Base-by-base conservation (phyloP, 2,113 vertebrate species). In the Neolamprologus kungweensis region DNA sequence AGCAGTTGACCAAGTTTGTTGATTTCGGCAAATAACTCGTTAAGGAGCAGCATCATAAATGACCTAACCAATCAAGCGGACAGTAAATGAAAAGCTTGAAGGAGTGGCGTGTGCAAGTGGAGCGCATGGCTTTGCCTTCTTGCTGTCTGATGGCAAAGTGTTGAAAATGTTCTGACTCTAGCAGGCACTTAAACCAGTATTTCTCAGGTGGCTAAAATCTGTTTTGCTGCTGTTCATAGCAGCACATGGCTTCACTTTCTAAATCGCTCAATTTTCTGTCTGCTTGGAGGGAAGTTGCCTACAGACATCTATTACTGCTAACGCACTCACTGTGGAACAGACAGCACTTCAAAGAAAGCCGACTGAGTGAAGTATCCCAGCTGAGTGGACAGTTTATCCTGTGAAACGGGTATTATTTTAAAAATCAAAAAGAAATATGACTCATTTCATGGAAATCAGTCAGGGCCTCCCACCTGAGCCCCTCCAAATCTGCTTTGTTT, bases 221-320 rank as follows among this genome's bases (percentile, higher is more conserved):
- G 26, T 51, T 78, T 78, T 33, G 26, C 45, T 78, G 73, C 45
- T 33, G 73, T 51, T 31, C 45, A 51, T 31, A 78, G 10, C 4
- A 78, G 26, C 10, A 51, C 26, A 12, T n/a, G 26, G 11, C 45
- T n/a, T 31, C 45, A 78, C 42, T 78, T 50, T 78, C 0, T 78
- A 31, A 28, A 31, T 51, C 3, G 16, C 16, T 50, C 42, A 78
- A 26, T 47, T 26, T 75, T 45, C 23, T 75, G 68, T 47, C 23
- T 75, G 68, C 68, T 75, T 75, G 68, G 68, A 40, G 40, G 68
- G 21, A 26, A 42, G 60, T 65, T 75, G 68, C 40, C 68, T 47
- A 26, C 2, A 75, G 68, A 75, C 68, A 47, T 47, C 6, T 75
- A 75, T 75, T 47, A 75, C 23, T 75, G 40, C 68, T 50, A 50